Conservation (phyloP, 2,113 vertebrate genomes). For the Grus americana region DNA sequence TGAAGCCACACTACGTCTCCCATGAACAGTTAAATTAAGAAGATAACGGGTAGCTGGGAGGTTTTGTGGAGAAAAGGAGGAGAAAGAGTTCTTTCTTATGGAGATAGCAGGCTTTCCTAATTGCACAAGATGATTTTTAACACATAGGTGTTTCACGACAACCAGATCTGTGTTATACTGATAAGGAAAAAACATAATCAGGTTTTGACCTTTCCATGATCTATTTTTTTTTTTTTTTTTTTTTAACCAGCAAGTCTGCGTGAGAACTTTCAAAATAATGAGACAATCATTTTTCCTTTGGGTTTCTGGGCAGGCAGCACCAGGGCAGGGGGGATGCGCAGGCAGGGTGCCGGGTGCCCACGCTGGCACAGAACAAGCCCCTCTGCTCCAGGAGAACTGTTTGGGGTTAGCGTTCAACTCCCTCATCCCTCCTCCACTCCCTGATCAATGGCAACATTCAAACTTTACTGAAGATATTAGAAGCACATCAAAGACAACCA, state of each 20-base stretch:
- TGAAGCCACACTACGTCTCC: background rate
- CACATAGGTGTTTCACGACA: background rate
- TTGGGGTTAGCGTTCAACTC: background rate
- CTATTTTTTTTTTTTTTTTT: too few relatives aligned
- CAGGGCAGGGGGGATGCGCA: fast-evolving
- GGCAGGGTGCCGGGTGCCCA: background rate
- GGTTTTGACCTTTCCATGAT: background rate
- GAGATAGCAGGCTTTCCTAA: background rate
- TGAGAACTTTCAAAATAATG: background rate
- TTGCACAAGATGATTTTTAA: background rate
- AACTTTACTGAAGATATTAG: constrained; percentile 49
- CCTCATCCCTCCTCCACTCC: background rate
- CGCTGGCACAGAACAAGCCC: background rate
- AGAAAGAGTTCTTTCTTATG: background rate
- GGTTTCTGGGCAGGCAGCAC: background rate
- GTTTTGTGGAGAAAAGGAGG: background rate
- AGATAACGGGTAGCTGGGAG: background rate
- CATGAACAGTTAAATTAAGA: background rate
- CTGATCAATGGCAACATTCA: constrained; percentile 49
- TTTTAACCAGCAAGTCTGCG: background rate
- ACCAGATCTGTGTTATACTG: background rate
- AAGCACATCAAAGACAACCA: constrained; percentile 57
- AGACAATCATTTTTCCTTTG: background rate
- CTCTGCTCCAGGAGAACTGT: fast-evolving
- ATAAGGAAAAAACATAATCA: background rate